Conservation (phyloP, 1,140 invertebrate genomes). For the Drosophila ananassae region DNA sequence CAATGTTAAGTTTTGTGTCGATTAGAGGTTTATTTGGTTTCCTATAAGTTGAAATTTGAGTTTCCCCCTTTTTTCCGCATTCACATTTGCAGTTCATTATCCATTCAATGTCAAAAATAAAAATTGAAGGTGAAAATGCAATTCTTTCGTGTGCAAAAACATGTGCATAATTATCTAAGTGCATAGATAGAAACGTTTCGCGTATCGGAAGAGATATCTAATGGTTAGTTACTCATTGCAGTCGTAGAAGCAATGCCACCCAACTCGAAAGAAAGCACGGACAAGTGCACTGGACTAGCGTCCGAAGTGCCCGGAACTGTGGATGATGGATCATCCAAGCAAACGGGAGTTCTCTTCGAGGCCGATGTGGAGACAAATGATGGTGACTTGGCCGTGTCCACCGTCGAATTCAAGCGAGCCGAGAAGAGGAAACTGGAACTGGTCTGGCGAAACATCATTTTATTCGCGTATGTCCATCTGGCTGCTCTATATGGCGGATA, state of each 20-base stretch:
- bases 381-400: conserved; percentile 83
- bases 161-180: not conserved
- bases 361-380: conserved; percentile 86
- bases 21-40: too few species aligned
- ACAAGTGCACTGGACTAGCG: not conserved
- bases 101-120: not conserved
- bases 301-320: not conserved
- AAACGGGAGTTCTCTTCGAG: conserved; percentile 87
- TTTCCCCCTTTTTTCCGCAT: not conserved
- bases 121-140: not conserved
- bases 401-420: conserved; percentile 77
- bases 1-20: too few species aligned
- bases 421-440: conserved; percentile 86
- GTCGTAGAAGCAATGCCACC: not conserved
- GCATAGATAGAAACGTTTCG: not conserved
- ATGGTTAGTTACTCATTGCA: not conserved
- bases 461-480: conserved; percentile 93
- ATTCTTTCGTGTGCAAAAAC: not conserved
- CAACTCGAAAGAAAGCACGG: not conserved
- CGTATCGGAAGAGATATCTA: not conserved
- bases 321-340: conserved; percentile 41
- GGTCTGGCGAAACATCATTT: conserved; percentile 96
- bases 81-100: not conserved
- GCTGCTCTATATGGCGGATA: conserved; percentile 93
- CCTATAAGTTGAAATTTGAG: too few species aligned